Base-by-base conservation (phyloP, 2,797 vertebrate species). In the Rhyacichthys aspro region DNA sequence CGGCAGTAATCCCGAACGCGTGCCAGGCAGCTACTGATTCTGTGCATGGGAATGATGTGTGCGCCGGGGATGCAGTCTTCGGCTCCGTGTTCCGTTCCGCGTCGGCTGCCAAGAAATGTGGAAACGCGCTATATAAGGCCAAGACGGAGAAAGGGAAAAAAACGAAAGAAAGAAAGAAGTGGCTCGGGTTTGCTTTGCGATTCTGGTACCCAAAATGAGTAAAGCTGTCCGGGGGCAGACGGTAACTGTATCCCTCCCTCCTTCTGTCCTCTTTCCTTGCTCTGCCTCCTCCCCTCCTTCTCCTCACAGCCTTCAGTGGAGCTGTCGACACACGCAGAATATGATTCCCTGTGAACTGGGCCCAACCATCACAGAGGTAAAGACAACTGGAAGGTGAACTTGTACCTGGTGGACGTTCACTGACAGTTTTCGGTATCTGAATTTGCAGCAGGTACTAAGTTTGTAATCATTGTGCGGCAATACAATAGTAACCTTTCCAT, bases 91-190 rank as follows among this genome's bases (percentile, higher is more conserved):
- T 81, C 76, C 58, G 6, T 50, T 36, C 72, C 55, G 62, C 1
- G 53, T 62, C 72, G 53, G 73, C 67, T 82, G 87, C 88, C 86
- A 86, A 84, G 78, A 86, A 82, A 53, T 77, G 61, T 84, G 57
- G 19, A 86, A 87, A 85, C 82, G 55, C 42, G 34, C 89, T 91
- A 86, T 90, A 89, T 90, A 91, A 87, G 87, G 88, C 84, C 85
- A 86, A 83, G 74, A 86, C n/a, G n/a, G 11, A 17, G 38, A n/a
- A n/a, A n/a, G n/a, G n/a, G n/a, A n/a, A n/a, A n/a, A n/a, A n/a
- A n/a, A n/a, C n/a, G n/a, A n/a, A n/a, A n/a, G 49, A 52, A 38
- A 28, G 23, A 28, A 50, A 10, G 33, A 61, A 85, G 77, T 67
- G 81, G 84, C 83, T 84, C 33, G 70, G 66, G 77, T 83, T 79